Percentiles rank a stretch among this genome's conserved stretches.
Conservation (phyloP, 2,113 vertebrate genomes). For the Hemicordylus capensis region DNA sequence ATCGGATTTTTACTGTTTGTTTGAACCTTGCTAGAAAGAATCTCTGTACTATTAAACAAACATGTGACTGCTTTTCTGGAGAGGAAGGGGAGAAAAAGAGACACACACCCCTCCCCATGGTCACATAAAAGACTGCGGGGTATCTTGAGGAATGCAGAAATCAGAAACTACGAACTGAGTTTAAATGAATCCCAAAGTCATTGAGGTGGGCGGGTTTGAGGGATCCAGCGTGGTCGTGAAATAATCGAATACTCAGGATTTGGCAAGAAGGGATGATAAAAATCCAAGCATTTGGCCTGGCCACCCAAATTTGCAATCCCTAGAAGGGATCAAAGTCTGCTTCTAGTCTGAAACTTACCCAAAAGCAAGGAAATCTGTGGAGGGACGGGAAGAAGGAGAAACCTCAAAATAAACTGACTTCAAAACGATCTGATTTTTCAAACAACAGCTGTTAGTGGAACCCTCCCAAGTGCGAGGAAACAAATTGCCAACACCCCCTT, state of each 20-base stretch:
- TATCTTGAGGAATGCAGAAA: not conserved
- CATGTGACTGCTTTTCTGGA: not conserved
- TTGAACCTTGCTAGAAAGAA: not conserved
- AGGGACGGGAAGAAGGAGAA: not conserved
- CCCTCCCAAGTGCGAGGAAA: slow-evolving; percentile 5
- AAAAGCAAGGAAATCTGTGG: not conserved
- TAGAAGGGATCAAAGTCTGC: not conserved
- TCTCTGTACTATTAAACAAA: not conserved
- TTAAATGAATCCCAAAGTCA: not conserved
- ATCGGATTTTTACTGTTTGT: not conserved
- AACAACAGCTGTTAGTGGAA: slow-evolving; percentile 15
- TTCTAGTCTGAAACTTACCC: not conserved
- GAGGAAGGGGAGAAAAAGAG: not conserved
- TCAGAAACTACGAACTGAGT: not conserved
- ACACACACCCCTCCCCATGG: too few relatives aligned
- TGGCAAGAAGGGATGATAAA: not conserved
- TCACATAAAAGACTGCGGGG: not conserved
- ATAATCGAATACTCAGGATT: not conserved
- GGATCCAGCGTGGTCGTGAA: not conserved
- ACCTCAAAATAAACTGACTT: not conserved
- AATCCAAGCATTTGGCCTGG: not conserved
- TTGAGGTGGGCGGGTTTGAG: not conserved
- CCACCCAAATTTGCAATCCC: not conserved
- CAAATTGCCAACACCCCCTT: slow-evolving; percentile 7
- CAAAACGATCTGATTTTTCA: not conserved